phyloP scores from a whole-genome alignment of 2,797 vertebrate species.

The Tapirus indicus region DNA sequence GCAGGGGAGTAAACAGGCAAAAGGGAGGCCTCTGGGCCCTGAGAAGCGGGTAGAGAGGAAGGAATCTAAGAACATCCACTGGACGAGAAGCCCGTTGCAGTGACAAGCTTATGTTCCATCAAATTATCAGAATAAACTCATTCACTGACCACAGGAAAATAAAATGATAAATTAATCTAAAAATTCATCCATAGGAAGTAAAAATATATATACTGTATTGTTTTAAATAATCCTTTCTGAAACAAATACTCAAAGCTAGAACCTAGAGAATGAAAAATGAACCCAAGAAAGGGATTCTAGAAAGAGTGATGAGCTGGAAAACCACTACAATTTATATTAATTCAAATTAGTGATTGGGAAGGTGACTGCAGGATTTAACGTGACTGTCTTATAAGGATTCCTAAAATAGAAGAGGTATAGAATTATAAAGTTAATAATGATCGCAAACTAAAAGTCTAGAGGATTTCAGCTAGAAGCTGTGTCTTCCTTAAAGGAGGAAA shows the following conservation, averaged over 20 bases:
- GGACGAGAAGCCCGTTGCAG: background rate
- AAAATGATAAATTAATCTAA: background rate
- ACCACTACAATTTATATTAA: background rate
- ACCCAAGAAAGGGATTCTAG: background rate
- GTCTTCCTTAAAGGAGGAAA: background rate
- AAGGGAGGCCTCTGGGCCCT: background rate
- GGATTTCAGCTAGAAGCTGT: background rate
- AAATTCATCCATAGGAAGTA: background rate
- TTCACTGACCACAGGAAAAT: background rate
- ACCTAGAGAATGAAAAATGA: background rate
- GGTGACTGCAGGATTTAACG: background rate
- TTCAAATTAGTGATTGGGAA: background rate
- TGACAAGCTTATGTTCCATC: background rate
- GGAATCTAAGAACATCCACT: background rate
- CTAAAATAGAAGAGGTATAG: background rate
- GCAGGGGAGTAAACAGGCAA: background rate
- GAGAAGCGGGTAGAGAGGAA: background rate
- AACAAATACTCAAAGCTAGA: constrained; percentile 40
- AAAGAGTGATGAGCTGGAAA: background rate
- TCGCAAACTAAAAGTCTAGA: background rate
- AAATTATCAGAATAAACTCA: background rate
- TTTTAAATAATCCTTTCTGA: constrained; percentile 22
- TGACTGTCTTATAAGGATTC: background rate
- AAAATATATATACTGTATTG: background rate
- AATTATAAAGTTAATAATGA: background rate